Base-by-base conservation (phyloP, 2,113 vertebrate genomes). In the Crypturellus undulatus region DNA sequence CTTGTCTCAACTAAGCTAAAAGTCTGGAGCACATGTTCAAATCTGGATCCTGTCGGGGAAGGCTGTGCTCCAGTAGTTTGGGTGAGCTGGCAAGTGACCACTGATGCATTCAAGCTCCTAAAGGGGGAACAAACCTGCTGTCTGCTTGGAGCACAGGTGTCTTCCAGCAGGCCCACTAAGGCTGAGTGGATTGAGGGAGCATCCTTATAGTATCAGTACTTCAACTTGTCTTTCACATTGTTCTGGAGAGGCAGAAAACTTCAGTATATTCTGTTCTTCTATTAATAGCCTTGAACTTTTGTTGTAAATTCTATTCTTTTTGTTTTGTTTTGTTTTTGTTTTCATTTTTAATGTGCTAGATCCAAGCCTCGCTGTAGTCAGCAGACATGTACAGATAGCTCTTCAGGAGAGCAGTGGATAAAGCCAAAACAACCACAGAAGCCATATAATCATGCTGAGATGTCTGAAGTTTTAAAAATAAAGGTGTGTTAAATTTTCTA, bases 401-500 rank as follows among this genome's bases (percentile, higher is more conserved):
- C 97, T 97, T 96, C 97, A 85, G 98, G 95, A 83, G 99, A 99
- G 36, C 94, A 96, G 42, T 98, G 96, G 83, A 45, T 96, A 36
- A 99, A 99, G 96, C 94, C 98, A 89, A 98, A 98, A 95, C 98
- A 97, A 51, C 97, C 95, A 43, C 97, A 97, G 94, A 99, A 99
- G 97, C 96, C 96, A 79, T 93, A 67, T 63, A 98, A 73, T 96
- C 98, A 98, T 91, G 87, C 93, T 82, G 99, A 99, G 59, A 76
- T 95, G 42, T 96, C 97, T 67, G 99, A 99, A 91, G 92, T 96
- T 69, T 91, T 98, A 73, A 98, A 98, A 97, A 68, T 93, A 84
- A 98, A 98, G 98, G 98, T 99, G 56, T 13, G 43, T 26, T 87
- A 78, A 11, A 30, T 47, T 91, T 75, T 30, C 72, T 81, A 60